phyloP scores from a whole-genome alignment of 2,797 vertebrate species.

The Epinephelus coioides region DNA sequence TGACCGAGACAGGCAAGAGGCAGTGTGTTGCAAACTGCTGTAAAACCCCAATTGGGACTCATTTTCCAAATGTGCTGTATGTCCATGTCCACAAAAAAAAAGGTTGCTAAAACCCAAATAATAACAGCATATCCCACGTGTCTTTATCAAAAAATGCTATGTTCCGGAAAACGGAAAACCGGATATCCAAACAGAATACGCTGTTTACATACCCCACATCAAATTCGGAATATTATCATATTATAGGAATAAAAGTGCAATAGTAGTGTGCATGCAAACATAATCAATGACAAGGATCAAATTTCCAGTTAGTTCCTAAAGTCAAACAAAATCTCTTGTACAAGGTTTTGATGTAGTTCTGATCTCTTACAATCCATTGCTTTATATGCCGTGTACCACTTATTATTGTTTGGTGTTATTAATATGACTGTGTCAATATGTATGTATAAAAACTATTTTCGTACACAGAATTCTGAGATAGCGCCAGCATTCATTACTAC shows the following conservation, averaged over 20 bases:
- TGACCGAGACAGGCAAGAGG: no score
- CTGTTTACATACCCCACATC: no score
- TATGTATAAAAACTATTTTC: conserved; percentile 8
- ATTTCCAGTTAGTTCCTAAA: conserved; percentile 19
- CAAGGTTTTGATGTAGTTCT: conserved; percentile 19
- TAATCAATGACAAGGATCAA: conserved; percentile 21
- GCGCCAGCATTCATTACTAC: conserved; percentile 59
- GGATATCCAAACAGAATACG: no score
- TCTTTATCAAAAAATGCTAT: no score
- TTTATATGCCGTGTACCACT: conserved; percentile 9
- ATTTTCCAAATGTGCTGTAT: no score
- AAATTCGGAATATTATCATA: no score
- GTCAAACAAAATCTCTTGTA: conserved; percentile 17
- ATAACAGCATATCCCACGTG: no score
- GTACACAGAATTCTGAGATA: conserved; percentile 19
- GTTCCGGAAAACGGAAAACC: no score
- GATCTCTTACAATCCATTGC: conserved; percentile 22
- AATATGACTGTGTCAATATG: conserved; percentile 24
- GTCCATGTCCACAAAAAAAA: no score
- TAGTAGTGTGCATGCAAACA: not conserved
- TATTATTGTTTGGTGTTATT: conserved; percentile 24
- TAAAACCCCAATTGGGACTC: no score
- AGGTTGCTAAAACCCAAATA: no score
- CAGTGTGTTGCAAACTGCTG: no score
- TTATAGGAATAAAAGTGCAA: conserved; percentile 12